A percentile compares a stretch with the other conserved stretches of the same genome.
Evolutionary conservation across 2,797 vertebrate species (phyloP).

Genomic region (Periophthalmus magnuspinnatus): DNA sequence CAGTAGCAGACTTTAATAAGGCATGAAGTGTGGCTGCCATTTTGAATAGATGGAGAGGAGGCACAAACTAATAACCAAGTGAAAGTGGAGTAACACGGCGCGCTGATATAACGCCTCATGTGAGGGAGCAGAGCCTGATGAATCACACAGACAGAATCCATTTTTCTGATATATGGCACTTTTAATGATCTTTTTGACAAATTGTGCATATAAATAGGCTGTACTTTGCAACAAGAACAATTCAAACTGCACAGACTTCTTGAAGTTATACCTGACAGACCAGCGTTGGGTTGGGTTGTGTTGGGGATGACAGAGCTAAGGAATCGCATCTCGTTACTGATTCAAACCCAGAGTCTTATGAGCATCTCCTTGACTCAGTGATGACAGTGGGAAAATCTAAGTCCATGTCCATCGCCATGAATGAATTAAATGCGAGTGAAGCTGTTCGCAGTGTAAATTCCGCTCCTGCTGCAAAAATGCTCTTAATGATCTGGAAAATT

Average conservation of each 20-base stretch:
- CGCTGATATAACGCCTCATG: not conserved
- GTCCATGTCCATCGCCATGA: too few relatives aligned
- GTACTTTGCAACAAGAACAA: constrained; percentile 2
- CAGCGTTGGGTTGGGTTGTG: too few relatives aligned
- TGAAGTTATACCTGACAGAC: not conserved
- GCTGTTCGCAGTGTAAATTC: too few relatives aligned
- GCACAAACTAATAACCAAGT: constrained; percentile 10
- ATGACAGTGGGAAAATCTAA: too few relatives aligned
- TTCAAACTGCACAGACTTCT: not conserved
- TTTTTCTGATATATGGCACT: not conserved
- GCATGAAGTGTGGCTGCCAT: constrained; percentile 11
- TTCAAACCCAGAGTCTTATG: too few relatives aligned
- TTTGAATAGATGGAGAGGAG: constrained; percentile 5
- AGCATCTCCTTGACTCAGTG: too few relatives aligned
- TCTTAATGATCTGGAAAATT: too few relatives aligned
- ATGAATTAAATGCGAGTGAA: too few relatives aligned
- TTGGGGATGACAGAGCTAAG: too few relatives aligned
- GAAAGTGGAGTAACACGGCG: constrained; percentile 1
- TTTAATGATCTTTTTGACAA: constrained; percentile 2
- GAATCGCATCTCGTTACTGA: too few relatives aligned
- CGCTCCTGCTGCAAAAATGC: too few relatives aligned
- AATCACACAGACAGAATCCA: not conserved
- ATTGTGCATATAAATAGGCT: constrained; percentile 2
- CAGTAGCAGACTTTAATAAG: constrained; percentile 18
- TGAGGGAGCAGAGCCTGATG: not conserved